Percentiles rank a stretch among this genome's conserved stretches.
Evolutionary conservation across 1,140 invertebrate species (phyloP).

Genomic region (Psix sp.): DNA sequence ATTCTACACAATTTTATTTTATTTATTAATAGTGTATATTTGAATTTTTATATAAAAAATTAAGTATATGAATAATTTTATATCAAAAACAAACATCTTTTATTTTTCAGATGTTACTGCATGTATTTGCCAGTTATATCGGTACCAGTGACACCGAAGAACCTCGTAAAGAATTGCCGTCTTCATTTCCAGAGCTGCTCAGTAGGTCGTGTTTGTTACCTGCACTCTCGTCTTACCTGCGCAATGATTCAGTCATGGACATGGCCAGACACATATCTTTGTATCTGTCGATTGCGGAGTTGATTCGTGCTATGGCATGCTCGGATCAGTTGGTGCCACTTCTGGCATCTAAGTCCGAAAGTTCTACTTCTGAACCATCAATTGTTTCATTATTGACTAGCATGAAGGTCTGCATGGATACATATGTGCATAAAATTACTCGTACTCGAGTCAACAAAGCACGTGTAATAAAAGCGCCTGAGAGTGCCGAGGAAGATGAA

Average conservation of each 20-base stretch:
- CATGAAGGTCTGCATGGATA: constrained; percentile 94
- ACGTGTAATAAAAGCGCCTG: constrained; percentile 76
- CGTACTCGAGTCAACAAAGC: constrained; percentile 69
- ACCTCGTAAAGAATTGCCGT: constrained; percentile 79
- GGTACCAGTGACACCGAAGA: constrained; percentile 81
- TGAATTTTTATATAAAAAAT: too few relatives aligned
- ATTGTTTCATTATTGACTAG: constrained; percentile 85
- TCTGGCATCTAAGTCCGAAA: constrained; percentile 79
- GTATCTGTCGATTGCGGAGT: constrained; percentile 89
- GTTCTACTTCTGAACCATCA: constrained; percentile 72
- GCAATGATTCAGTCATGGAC: constrained; percentile 96
- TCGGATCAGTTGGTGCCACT: constrained; percentile 82
- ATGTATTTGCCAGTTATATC: constrained; percentile 91
- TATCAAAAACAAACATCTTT: not conserved
- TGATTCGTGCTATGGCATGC: constrained; percentile 87
- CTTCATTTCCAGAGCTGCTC: constrained; percentile 85
- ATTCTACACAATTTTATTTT: too few relatives aligned
- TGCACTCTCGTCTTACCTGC: constrained; percentile 92
- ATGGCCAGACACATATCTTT: constrained; percentile 96
- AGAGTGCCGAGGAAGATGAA: constrained; percentile 89
- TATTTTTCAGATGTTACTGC: constrained; percentile 72
- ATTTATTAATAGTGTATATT: too few relatives aligned
- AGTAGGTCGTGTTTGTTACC: constrained; percentile 90
- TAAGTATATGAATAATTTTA: too few relatives aligned
- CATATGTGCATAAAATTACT: constrained; percentile 82